These are phyloP conservation scores for Sminthurides bifidus DNA, from an alignment of 1,140 invertebrate genomes.

Conservation along the genomic window DNA sequence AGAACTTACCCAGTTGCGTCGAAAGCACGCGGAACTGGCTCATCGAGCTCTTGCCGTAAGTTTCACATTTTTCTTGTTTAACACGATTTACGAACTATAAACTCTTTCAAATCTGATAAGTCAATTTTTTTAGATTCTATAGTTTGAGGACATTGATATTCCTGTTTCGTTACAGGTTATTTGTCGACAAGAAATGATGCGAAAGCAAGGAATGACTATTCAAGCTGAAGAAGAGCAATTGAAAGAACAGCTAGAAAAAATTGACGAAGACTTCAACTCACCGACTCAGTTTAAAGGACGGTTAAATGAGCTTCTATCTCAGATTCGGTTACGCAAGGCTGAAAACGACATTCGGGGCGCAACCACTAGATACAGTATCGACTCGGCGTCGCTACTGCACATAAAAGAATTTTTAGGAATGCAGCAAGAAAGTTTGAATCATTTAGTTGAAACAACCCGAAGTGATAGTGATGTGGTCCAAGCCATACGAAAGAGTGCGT, in stretches of 20 bases:
- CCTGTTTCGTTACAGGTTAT: constrained; percentile 55
- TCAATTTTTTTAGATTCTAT: too few species aligned
- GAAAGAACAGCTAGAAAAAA: constrained; percentile 66
- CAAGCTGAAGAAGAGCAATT: constrained; percentile 80
- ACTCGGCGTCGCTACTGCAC: constrained; percentile 9
- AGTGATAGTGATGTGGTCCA: constrained; percentile 11
- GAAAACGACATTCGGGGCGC: not conserved
- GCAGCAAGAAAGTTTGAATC: constrained; percentile 26
- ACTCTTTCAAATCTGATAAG: too few species aligned
- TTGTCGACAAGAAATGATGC: constrained; percentile 69
- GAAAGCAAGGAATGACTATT: constrained; percentile 71
- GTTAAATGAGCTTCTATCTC: constrained; percentile 77
- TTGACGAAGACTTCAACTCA: constrained; percentile 72
- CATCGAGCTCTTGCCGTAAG: constrained; percentile 61
- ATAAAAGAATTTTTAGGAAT: constrained; percentile 24
- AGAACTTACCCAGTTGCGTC: constrained; percentile 58
- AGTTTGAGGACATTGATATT: too few species aligned
- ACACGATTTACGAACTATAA: too few species aligned
- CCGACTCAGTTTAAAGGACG: constrained; percentile 87
- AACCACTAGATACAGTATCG: constrained; percentile 14
- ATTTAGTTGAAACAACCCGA: constrained; percentile 18
- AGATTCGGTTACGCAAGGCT: constrained; percentile 52
- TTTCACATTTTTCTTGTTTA: not conserved
- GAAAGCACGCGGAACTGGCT: constrained; percentile 59
- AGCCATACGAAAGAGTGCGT: not conserved